These are phyloP conservation scores for Choloepus hoffmanni DNA, from an alignment of 2,113 vertebrate species.

Conservation along the genomic window DNA sequence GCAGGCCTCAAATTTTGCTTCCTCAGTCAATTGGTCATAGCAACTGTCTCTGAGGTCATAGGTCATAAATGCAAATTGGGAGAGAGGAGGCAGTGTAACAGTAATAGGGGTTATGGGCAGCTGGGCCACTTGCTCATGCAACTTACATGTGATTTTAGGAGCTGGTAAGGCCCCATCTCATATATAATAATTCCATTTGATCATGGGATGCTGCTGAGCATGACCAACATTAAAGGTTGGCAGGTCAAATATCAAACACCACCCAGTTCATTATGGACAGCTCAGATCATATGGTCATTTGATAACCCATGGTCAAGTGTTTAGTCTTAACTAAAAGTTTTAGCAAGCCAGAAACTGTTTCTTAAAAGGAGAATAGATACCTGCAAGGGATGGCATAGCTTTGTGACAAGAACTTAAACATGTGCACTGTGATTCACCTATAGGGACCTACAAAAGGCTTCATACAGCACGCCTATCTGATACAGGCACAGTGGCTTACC, in stretches of 20 bases:
- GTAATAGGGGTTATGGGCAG: neutral
- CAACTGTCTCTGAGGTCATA: neutral
- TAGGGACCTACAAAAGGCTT: neutral
- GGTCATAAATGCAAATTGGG: neutral
- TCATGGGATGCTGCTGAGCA: neutral
- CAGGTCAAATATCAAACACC: neutral
- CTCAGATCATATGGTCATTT: neutral
- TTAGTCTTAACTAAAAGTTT: neutral
- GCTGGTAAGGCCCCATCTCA: neutral
- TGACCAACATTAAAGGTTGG: neutral
- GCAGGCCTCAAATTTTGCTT: neutral
- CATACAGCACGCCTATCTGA: neutral
- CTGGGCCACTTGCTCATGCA: neutral
- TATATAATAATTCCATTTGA: neutral
- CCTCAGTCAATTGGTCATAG: neutral
- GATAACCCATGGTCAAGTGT: neutral
- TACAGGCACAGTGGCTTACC: neutral
- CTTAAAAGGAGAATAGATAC: neutral
- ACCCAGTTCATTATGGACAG: neutral
- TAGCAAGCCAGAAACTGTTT: neutral
- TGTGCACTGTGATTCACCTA: neutral
- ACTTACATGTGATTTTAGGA: neutral
- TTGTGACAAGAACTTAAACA: neutral
- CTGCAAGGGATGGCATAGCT: neutral
- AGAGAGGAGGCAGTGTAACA: neutral